These are phyloP conservation scores for Agrenia bidenticulata DNA, from an alignment of 2,888 invertebrate species.

Conservation along the genomic window DNA sequence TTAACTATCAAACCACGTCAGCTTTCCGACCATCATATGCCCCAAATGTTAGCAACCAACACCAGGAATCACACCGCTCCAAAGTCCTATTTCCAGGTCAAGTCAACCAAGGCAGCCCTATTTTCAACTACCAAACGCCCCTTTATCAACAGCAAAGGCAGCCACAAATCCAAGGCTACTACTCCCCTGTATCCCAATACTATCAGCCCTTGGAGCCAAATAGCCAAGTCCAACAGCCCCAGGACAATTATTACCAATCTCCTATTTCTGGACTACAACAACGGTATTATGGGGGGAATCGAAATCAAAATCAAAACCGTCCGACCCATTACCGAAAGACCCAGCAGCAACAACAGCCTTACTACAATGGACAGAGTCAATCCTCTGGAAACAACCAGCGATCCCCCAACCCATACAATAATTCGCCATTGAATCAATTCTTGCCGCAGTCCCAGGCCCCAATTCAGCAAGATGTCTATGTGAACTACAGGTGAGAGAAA, in stretches of 20 bases:
- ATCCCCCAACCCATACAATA: constrained; percentile 15
- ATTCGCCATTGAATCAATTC: constrained; percentile 22
- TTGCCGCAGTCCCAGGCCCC: constrained; percentile 54
- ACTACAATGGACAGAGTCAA: constrained; percentile 23
- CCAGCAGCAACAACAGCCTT: constrained; percentile 25
- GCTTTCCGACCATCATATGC: constrained; percentile 51
- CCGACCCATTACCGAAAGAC: neutral
- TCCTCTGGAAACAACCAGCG: constrained; percentile 18
- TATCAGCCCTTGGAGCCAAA: constrained; percentile 36
- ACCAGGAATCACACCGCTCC: constrained; percentile 13
- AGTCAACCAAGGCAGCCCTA: constrained; percentile 33
- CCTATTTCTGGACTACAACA: constrained; percentile 5
- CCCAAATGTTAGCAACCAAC: constrained; percentile 32
- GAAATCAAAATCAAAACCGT: constrained; percentile 24
- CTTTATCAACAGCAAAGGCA: constrained; percentile 29
- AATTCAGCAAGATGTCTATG: constrained; percentile 67
- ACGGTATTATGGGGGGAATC: neutral
- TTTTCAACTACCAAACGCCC: constrained; percentile 37
- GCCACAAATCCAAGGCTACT: constrained; percentile 47
- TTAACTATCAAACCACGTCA: constrained; percentile 6
- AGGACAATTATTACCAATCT: constrained; percentile 36
- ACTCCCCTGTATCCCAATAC: constrained; percentile 51
- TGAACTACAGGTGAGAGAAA: constrained; percentile 65
- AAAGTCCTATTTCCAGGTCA: constrained; percentile 34
- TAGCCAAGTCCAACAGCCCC: constrained; percentile 30